Conservation (phyloP, 2,888 invertebrate species). For the Idaea dimidiata region DNA sequence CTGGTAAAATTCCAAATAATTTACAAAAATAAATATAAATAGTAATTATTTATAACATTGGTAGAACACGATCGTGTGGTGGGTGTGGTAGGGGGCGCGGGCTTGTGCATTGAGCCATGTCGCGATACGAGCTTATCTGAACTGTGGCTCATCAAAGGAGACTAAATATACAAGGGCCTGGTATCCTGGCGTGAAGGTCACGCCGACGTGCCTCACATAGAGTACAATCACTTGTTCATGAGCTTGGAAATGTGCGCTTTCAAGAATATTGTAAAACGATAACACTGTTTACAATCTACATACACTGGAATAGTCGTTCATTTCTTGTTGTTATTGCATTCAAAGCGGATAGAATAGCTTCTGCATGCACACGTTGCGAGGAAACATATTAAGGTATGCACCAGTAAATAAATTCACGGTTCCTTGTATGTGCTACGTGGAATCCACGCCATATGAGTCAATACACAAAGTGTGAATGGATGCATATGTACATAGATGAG, state of each 20-base stretch:
- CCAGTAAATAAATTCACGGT: background rate
- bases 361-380: background rate
- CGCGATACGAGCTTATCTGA: conserved; percentile 58
- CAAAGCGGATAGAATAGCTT: background rate
- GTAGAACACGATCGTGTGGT: conserved; percentile 21
- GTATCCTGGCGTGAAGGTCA: conserved; percentile 45
- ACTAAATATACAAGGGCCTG: conserved; percentile 57
- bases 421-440: background rate
- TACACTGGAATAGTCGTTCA: background rate
- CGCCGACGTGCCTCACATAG: conserved; percentile 11
- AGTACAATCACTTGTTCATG: conserved; percentile 3
- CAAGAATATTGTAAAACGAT: conserved; percentile 3
- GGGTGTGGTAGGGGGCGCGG: conserved; percentile 34
- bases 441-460: background rate
- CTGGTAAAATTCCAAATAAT: too few relatives aligned
- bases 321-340: background rate
- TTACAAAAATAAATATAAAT: too few relatives aligned
- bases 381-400: background rate
- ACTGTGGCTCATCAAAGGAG: conserved; percentile 60
- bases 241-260: conserved; percentile 6
- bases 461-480: background rate
- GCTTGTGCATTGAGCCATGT: conserved; percentile 42
- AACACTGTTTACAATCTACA: background rate
- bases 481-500: background rate
- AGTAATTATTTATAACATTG: background rate